Evolutionary conservation across 2,113 vertebrate genomes (phyloP).

Genomic region (Leuciscus idus): DNA sequence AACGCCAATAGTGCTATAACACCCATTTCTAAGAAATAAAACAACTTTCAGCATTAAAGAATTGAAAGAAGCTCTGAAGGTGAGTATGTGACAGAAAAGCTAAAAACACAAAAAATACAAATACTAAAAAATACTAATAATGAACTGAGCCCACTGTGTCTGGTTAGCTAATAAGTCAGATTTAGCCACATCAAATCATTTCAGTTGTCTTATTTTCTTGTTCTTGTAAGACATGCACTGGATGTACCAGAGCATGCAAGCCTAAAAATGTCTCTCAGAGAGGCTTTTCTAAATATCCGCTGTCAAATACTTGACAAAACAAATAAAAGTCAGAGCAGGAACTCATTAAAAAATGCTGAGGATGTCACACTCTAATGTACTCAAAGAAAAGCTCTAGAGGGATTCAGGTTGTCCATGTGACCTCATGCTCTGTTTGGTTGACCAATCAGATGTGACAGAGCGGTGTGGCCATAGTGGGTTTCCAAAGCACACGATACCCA

Average conservation of each 20-base stretch:
- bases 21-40: background rate
- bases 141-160: background rate
- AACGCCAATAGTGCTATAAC: too few relatives aligned
- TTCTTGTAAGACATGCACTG: background rate
- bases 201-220: background rate
- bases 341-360: slow-evolving; percentile 20
- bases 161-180: background rate
- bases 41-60: background rate
- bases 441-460: slow-evolving; percentile 48
- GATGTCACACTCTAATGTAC: slow-evolving; percentile 62
- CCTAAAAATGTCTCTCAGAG: slow-evolving; percentile 6
- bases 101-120: too few relatives aligned
- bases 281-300: slow-evolving; percentile 16
- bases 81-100: background rate
- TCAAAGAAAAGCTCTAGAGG: slow-evolving; percentile 63
- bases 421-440: slow-evolving; percentile 59
- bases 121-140: too few relatives aligned
- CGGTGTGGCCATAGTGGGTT: background rate
- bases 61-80: background rate
- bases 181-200: background rate
- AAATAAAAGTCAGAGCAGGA: background rate
- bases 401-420: slow-evolving; percentile 59
- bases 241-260: background rate
- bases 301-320: slow-evolving; percentile 10
- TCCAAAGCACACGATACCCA: slow-evolving; percentile 34